Base-by-base conservation (phyloP, 2,797 vertebrate genomes). In the Australoheros facetus region DNA sequence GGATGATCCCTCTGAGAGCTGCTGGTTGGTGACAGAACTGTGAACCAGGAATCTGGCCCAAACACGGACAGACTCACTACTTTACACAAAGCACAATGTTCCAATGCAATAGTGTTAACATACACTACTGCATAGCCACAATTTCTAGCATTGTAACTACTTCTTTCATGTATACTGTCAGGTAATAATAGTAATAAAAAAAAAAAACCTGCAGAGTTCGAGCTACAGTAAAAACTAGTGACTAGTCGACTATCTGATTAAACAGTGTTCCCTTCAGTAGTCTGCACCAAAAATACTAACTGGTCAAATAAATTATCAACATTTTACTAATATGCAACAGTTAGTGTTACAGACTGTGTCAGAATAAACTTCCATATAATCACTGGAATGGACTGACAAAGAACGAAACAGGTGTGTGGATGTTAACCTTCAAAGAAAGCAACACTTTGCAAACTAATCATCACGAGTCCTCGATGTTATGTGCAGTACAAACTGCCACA, bases 391-490 rank as follows among this genome's bases (percentile, higher is more conserved):
- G 37, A 23, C 12, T 21, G 37, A 42, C 23, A 4, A 64, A 26
- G 60, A 26, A 26, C 7, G 5, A 21, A 21, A 42, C n/a, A 16
- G 37, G 37, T 1, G 7, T 17, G 37, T 42, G 21, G 37, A 62
- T 7, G 13, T 37, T 62, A 62, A 62, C 13, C 60, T 42, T 37
- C 21, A 42, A 26, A 64, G 60, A 64, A 42, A 64, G 13, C 7
- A 42, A 64, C 13, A 64, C 1, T 62, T 42, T 37, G 37, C 37
- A 62, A 62, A 62, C 7, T 23, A 62, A 62, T 42, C 13, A 42
- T 62, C 37, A 6, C 16, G 1, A 62, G 21, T 62, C 39, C 0
- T 0, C 8, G 5, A 62, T 62, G 21, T 8, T 9, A 62, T 9
- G 16, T 62, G 59, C 21, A 62, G 59, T 23, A 42, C 37, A 62